Percentiles rank a stretch among this genome's conserved stretches.
phyloP scores from a whole-genome alignment of 2,888 invertebrate genomes.

The Cosmorhoe ocellata region DNA sequence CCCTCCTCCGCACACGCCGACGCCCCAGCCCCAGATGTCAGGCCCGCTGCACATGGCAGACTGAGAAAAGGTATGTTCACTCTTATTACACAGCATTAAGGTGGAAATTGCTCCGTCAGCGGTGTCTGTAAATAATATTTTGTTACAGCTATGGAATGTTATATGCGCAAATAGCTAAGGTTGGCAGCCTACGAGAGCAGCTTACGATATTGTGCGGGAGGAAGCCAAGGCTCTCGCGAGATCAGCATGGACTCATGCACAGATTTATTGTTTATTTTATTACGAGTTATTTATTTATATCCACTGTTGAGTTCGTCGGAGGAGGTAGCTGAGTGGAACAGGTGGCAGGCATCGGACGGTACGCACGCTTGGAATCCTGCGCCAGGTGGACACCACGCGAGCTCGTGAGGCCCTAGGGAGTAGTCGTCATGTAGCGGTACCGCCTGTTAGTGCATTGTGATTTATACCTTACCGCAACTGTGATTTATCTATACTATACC shows the following conservation, averaged over 20 bases:
- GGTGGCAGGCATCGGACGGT: slow-evolving; percentile 28
- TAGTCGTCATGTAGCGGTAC: slow-evolving; percentile 72
- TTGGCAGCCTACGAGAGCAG: slow-evolving; percentile 70
- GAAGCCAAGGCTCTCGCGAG: slow-evolving; percentile 34
- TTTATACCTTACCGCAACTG: slow-evolving; percentile 76
- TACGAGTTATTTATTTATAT: slow-evolving; percentile 64
- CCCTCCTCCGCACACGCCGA: slow-evolving; percentile 78
- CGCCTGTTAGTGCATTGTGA: slow-evolving; percentile 79
- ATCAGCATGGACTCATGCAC: slow-evolving; percentile 69
- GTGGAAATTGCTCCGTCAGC: not conserved
- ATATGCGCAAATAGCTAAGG: slow-evolving; percentile 52
- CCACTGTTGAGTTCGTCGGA: slow-evolving; percentile 62
- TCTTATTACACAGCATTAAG: not conserved
- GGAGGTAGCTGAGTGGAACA: slow-evolving; percentile 24
- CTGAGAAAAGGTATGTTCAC: slow-evolving; percentile 60
- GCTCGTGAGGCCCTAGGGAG: slow-evolving; percentile 54
- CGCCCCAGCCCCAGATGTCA: slow-evolving; percentile 76
- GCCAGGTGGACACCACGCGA: slow-evolving; percentile 47
- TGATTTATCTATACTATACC: slow-evolving; percentile 78
- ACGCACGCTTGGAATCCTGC: slow-evolving; percentile 58
- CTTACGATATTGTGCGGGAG: slow-evolving; percentile 35
- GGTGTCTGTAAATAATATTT: slow-evolving; percentile 19
- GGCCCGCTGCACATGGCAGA: slow-evolving; percentile 72
- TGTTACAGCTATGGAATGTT: slow-evolving; percentile 64
- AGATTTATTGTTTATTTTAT: slow-evolving; percentile 61